These are phyloP conservation scores for Hemithea aestivaria DNA, from an alignment of 2,888 invertebrate species.

Conservation along the genomic window DNA sequence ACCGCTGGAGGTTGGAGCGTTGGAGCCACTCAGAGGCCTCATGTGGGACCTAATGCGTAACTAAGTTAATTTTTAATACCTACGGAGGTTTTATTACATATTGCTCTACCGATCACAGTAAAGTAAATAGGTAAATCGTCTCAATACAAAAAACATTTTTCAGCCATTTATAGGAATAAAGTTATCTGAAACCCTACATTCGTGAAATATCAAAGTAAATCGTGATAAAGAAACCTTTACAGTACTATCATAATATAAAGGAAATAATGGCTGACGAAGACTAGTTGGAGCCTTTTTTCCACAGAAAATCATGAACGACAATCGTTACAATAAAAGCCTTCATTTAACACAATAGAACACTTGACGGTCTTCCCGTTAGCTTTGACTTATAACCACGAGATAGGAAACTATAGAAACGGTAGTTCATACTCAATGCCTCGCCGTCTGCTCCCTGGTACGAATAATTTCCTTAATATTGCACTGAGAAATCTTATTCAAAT, in stretches of 20 bases:
- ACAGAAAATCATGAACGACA: conserved; percentile 7
- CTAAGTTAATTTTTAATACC: conserved; percentile 32
- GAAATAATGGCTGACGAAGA: neutral
- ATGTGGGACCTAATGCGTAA: conserved; percentile 28
- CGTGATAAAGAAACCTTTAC: too few relatives aligned
- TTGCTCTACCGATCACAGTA: too few relatives aligned
- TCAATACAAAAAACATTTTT: too few relatives aligned
- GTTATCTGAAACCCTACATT: too few relatives aligned
- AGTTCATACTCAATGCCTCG: conserved; percentile 29
- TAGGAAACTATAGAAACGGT: conserved; percentile 12
- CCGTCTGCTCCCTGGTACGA: conserved; percentile 41
- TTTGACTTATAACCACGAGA: neutral
- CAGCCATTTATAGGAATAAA: too few relatives aligned
- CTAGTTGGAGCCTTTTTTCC: neutral
- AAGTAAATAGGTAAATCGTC: too few relatives aligned
- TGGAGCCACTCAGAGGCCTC: conserved; percentile 34
- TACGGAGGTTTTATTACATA: conserved; percentile 17
- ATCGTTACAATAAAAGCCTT: conserved; percentile 9
- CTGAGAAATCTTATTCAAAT: conserved; percentile 65
- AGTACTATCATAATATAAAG: neutral
- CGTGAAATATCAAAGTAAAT: too few relatives aligned
- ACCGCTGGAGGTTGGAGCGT: conserved; percentile 36
- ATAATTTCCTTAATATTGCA: conserved; percentile 62
- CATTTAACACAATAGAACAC: conserved; percentile 15
- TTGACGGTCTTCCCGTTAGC: conserved; percentile 7